phyloP scores from a whole-genome alignment of 2,797 vertebrate species.

The Catostomus latipinnis region DNA sequence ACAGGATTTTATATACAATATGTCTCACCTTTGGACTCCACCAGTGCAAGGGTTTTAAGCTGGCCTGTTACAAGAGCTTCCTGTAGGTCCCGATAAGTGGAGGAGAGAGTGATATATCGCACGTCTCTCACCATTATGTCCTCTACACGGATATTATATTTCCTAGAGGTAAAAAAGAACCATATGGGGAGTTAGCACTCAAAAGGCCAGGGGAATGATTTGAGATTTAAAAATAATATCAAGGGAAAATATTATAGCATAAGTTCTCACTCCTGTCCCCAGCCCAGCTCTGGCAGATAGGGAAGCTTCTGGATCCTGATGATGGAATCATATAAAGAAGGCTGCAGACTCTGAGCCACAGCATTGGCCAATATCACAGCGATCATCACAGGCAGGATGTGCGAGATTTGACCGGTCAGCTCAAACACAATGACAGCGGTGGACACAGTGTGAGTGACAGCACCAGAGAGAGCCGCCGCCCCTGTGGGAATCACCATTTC shows the following conservation, averaged over 20 bases:
- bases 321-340: constrained; percentile 98
- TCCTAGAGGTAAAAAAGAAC: constrained; percentile 72
- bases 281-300: constrained; percentile 95
- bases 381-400: constrained; percentile 98
- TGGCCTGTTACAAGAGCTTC: constrained; percentile 87
- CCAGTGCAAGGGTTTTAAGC: constrained; percentile 91
- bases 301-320: constrained; percentile 99
- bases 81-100: constrained; percentile 91
- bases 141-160: constrained; percentile 95
- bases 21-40: constrained; percentile 89
- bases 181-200: constrained; percentile 21
- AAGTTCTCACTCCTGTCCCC: constrained; percentile 92
- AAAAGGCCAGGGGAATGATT: background rate
- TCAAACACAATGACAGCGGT: constrained; percentile 98
- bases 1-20: background rate
- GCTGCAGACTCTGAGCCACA: constrained; percentile 95
- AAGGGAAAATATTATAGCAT: background rate
- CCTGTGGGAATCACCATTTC: constrained; percentile 73
- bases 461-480: constrained; percentile 92
- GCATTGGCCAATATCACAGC: constrained; percentile 98
- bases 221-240: background rate
- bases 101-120: constrained; percentile 88
- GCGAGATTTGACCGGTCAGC: constrained; percentile 97
- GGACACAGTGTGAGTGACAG: constrained; percentile 98
- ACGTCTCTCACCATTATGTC: constrained; percentile 98